These are phyloP conservation scores for Spongilla lacustris DNA, from an alignment of 37 sponge, comb jelly and placozoan genomes.

Conservation along the genomic window DNA sequence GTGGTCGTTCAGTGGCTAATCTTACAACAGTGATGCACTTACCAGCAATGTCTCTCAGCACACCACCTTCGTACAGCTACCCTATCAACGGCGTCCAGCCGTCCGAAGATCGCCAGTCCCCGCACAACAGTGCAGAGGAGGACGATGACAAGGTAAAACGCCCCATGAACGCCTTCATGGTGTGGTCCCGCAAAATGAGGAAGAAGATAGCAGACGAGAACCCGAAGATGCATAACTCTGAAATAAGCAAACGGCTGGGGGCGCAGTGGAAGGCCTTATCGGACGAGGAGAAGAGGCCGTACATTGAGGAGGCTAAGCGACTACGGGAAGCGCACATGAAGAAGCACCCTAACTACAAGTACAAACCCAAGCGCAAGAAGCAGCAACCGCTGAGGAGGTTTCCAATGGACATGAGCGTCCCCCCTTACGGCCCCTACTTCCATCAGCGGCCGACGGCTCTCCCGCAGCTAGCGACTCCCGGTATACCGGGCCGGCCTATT, in stretches of 20 bases:
- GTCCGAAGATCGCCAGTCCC: constrained; percentile 35
- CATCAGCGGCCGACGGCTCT: constrained; percentile 25
- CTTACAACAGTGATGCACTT: neutral
- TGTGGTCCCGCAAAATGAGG: constrained; percentile 96
- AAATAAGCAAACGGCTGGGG: constrained; percentile 95
- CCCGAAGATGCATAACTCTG: constrained; percentile 99
- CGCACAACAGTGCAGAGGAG: constrained; percentile 63
- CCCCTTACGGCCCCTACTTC: constrained; percentile 14
- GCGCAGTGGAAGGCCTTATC: constrained; percentile 93
- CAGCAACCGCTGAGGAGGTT: constrained; percentile 51
- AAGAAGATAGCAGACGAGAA: constrained; percentile 98
- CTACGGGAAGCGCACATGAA: constrained; percentile 94
- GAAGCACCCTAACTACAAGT: constrained; percentile 99
- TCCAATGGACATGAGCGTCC: constrained; percentile 34
- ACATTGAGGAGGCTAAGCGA: constrained; percentile 93
- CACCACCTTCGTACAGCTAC: constrained; percentile 15
- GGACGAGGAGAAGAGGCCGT: constrained; percentile 94
- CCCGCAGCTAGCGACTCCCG: constrained; percentile 8
- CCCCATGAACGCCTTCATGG: constrained; percentile 99
- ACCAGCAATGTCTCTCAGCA: neutral
- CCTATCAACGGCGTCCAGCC: constrained; percentile 13
- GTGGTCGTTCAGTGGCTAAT: constrained; percentile 9
- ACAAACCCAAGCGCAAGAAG: constrained; percentile 97
- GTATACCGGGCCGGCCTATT: constrained; percentile 21
- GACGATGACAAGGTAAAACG: constrained; percentile 96